A percentile compares a stretch with the other conserved stretches of the same genome.
Evolutionary conservation across 1,140 invertebrate species (phyloP).

Genomic region (Bombus pyrosoma): DNA sequence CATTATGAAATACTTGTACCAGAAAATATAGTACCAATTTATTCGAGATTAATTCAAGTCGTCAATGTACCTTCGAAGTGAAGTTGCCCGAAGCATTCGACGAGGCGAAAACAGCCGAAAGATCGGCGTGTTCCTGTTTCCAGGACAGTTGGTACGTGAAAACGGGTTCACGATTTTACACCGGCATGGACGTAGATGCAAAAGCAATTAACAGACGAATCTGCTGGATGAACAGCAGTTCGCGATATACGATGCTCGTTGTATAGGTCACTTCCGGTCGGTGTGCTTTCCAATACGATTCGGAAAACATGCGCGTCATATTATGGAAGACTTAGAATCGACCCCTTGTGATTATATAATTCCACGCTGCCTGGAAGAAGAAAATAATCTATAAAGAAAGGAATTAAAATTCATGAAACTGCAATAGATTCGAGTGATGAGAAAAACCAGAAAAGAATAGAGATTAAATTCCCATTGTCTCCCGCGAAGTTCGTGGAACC

Average conservation of each 20-base stretch:
- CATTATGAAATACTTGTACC: neutral
- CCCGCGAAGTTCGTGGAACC: neutral
- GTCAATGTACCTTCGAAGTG: neutral
- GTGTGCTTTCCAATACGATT: neutral
- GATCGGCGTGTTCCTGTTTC: neutral
- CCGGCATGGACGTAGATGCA: neutral
- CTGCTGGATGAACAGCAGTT: neutral
- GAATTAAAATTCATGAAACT: neutral
- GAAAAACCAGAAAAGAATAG: neutral
- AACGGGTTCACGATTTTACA: conserved; percentile 1
- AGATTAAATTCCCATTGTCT: neutral
- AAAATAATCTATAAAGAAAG: neutral
- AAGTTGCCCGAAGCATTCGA: neutral
- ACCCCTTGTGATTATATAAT: neutral
- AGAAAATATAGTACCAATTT: neutral
- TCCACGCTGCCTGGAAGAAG: neutral
- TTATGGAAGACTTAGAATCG: neutral
- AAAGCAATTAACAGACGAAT: conserved; percentile 24
- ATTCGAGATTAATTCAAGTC: neutral
- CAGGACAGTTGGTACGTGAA: conserved; percentile 2
- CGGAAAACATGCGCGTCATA: neutral
- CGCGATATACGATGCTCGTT: neutral
- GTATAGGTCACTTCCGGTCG: neutral
- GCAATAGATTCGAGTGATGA: neutral
- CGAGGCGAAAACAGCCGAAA: neutral